These are phyloP conservation scores for Pterocles orientalis DNA, from an alignment of 2,113 vertebrate genomes.

Conservation along the genomic window DNA sequence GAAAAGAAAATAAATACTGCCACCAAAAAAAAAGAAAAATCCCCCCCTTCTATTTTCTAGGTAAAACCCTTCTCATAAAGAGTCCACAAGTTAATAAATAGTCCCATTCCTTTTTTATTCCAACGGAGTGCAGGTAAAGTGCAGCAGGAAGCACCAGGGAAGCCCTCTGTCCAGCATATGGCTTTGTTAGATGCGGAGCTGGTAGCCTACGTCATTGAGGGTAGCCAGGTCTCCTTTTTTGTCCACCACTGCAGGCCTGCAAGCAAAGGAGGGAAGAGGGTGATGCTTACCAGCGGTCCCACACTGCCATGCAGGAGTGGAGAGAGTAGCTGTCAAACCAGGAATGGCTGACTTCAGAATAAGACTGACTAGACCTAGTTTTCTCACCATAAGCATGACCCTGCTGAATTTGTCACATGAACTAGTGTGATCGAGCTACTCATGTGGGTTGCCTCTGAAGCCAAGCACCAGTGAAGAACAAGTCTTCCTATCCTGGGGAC, in stretches of 20 bases:
- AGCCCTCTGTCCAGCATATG: neutral
- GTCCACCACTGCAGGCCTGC: constrained; percentile 86
- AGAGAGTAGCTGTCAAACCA: neutral
- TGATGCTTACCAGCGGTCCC: neutral
- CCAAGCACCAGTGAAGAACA: neutral
- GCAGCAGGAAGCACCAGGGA: constrained; percentile 69
- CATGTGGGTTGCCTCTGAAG: neutral
- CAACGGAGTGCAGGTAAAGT: constrained; percentile 66
- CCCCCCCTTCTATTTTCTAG: constrained; percentile 38
- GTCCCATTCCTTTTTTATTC: constrained; percentile 40
- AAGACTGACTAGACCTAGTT: neutral
- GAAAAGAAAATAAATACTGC: constrained; percentile 42
- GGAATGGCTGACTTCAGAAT: neutral
- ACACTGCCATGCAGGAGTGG: accelerated
- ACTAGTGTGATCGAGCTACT: accelerated
- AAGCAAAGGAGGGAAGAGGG: neutral
- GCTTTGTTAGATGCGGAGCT: constrained; percentile 89
- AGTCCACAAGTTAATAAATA: constrained; percentile 52
- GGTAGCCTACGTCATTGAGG: constrained; percentile 90
- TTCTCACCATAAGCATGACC: accelerated
- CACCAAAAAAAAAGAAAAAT: neutral
- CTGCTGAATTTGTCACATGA: neutral
- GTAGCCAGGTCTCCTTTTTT: constrained; percentile 88
- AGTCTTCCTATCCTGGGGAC: neutral
- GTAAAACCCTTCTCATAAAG: constrained; percentile 52